Percentiles rank a stretch among this genome's conserved stretches.
Evolutionary conservation across 2,797 vertebrate species (phyloP).

Genomic region (Enteromius trimaculatus): DNA sequence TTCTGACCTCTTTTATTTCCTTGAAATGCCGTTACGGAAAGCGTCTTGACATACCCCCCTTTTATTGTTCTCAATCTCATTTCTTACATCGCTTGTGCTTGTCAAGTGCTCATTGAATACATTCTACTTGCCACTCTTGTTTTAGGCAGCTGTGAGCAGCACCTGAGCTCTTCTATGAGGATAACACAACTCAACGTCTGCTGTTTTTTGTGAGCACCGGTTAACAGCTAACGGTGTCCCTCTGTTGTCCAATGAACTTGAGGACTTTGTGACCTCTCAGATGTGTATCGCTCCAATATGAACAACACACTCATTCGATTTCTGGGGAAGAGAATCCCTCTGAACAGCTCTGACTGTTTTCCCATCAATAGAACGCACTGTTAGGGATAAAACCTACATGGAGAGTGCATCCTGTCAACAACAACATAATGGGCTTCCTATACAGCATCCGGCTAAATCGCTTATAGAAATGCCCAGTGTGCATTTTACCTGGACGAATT

Average conservation of each 20-base stretch:
- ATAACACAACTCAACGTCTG: background rate
- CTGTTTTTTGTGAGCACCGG: background rate
- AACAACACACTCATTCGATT: conserved; percentile 2
- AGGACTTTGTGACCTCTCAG: conserved; percentile 24
- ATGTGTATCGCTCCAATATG: conserved; percentile 11
- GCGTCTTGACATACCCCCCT: background rate
- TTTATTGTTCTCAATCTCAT: conserved; percentile 32
- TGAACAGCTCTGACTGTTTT: conserved; percentile 1
- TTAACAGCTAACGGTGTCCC: background rate
- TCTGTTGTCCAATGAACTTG: conserved; percentile 20
- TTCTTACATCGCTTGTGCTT: conserved; percentile 10
- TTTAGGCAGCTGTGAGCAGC: conserved; percentile 1
- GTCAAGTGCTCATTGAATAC: conserved; percentile 21
- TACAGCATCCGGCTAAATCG: background rate
- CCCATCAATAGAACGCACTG: conserved; percentile 12
- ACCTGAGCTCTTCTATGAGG: background rate
- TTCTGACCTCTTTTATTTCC: conserved; percentile 44
- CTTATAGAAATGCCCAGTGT: background rate
- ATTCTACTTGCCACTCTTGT: conserved; percentile 20
- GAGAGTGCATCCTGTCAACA: background rate
- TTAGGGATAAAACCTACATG: background rate
- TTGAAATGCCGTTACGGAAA: conserved; percentile 17
- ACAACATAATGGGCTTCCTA: background rate
- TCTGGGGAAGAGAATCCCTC: background rate
- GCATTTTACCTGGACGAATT: too few species aligned